phyloP scores from a whole-genome alignment of 2,888 invertebrate genomes.

The Acrocyrtus sp. region DNA sequence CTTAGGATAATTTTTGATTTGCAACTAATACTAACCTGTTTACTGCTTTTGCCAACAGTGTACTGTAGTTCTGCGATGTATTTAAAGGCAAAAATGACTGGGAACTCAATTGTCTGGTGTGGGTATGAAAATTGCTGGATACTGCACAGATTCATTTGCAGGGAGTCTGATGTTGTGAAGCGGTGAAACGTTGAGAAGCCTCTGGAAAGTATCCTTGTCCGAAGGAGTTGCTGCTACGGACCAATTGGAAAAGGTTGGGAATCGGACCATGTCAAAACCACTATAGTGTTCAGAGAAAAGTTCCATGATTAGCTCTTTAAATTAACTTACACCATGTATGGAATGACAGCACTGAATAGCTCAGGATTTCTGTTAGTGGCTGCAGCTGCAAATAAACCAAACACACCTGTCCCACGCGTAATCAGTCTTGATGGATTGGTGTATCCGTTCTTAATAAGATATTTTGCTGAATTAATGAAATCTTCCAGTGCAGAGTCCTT shows the following conservation, averaged over 20 bases:
- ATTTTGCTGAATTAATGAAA: slow-evolving; percentile 84
- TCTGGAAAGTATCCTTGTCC: slow-evolving; percentile 42
- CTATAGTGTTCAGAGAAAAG: slow-evolving; percentile 15
- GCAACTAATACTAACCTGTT: slow-evolving; percentile 68
- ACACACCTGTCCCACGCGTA: slow-evolving; percentile 50
- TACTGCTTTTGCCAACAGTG: slow-evolving; percentile 71
- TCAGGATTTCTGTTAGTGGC: slow-evolving; percentile 82
- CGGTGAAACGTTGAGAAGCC: slow-evolving; percentile 47
- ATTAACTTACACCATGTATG: slow-evolving; percentile 85
- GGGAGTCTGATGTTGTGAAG: slow-evolving; percentile 51
- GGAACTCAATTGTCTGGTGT: slow-evolving; percentile 71
- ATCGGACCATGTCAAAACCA: slow-evolving; percentile 57
- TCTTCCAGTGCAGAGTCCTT: slow-evolving; percentile 46
- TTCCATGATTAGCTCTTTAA: neutral
- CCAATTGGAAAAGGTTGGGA: slow-evolving; percentile 54
- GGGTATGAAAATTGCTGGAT: slow-evolving; percentile 50
- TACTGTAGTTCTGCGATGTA: slow-evolving; percentile 91
- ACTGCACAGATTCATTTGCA: slow-evolving; percentile 44
- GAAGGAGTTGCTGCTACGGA: slow-evolving; percentile 42
- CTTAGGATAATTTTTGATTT: neutral
- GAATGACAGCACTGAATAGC: slow-evolving; percentile 90
- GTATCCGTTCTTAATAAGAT: slow-evolving; percentile 82
- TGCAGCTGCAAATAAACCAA: slow-evolving; percentile 52
- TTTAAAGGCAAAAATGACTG: slow-evolving; percentile 97
- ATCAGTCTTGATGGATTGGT: slow-evolving; percentile 76